Evolutionary conservation across 2,888 invertebrate species (phyloP).

Genomic region (Petrolisthes manimaculis): DNA sequence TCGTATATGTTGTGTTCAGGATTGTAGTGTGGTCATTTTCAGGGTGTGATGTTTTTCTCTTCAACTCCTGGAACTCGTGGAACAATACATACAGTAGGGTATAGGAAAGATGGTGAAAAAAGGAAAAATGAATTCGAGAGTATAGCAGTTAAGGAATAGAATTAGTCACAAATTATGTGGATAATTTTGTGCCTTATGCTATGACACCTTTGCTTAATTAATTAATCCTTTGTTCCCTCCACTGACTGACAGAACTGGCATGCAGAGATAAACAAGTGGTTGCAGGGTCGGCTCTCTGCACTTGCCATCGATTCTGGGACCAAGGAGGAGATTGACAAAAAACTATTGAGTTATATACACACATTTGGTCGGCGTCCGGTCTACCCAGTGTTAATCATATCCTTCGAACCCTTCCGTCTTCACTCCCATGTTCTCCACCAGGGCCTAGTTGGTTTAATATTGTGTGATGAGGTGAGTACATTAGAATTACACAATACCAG

Average conservation of each 20-base stretch:
- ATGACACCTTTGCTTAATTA: neutral
- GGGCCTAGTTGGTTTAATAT: conserved; percentile 91
- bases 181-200: neutral
- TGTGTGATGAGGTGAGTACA: conserved; percentile 89
- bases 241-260: conserved; percentile 84
- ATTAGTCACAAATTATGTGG: neutral
- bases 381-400: conserved; percentile 95
- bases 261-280: conserved; percentile 97
- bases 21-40: too few species aligned
- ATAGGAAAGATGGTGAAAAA: too few species aligned
- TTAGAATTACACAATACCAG: too few species aligned
- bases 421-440: conserved; percentile 90
- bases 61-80: too few species aligned
- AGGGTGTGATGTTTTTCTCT: too few species aligned
- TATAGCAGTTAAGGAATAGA: neutral
- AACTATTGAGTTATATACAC: conserved; percentile 82
- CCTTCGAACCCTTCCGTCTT: conserved; percentile 97
- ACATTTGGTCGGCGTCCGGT: conserved; percentile 81
- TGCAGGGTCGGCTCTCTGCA: conserved; percentile 84
- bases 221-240: neutral
- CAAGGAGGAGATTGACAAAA: conserved; percentile 86
- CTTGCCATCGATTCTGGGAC: conserved; percentile 88
- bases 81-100: too few species aligned
- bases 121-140: neutral
- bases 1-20: too few species aligned